Evolutionary conservation across 2,113 vertebrate genomes (phyloP), one percentile per base, ranked within the genome.

Genomic region (Empidonax alnorum): DNA sequence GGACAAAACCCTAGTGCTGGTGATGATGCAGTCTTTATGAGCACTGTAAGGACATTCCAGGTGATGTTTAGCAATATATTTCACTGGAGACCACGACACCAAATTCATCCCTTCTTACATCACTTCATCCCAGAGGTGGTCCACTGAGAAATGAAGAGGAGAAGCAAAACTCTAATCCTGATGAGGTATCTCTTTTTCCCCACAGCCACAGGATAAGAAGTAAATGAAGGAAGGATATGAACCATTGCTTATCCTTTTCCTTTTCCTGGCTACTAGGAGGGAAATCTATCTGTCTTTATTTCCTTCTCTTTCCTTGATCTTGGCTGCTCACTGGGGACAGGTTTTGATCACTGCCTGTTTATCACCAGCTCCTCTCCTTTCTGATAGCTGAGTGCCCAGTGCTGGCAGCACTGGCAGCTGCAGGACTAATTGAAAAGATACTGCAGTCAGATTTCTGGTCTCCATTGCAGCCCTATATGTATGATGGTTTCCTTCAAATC

Each of bases 311-410:
- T 37, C 42, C 50, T 84, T 89, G 35, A 67, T 67, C 50, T 77
- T 74, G 24, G 14, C 24, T 93, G 47, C 59, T 90, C 19, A 39
- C 7, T 0, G 4, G 22, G 31, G 14, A 52, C 37, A 46, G 22
- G 7, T 85, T 90, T 83, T 68, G 67, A 86, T 31, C 1, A 1
- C 37, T 39, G 24, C 10, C 35, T 78, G 7, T 75, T 76, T 66
- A 21, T 37, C 50, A 50, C 9, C 65, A 82, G 44, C 23, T 63
- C 9, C 2, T 81, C 72, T 74, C 25, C 33, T 72, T n/a, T 39
- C 20, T 47, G 52, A 19, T 12, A 75, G 27, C n/a, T 30, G 39
- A 63, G n/a, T 1, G 16, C 25, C n/a, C 0, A 0, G 37, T 49
- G 53, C 69, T 90, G 47, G 61, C 58, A 55, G 46, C 46, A 80